phyloP scores from a whole-genome alignment of 2,797 vertebrate species.

The Pelobates cultripes region DNA sequence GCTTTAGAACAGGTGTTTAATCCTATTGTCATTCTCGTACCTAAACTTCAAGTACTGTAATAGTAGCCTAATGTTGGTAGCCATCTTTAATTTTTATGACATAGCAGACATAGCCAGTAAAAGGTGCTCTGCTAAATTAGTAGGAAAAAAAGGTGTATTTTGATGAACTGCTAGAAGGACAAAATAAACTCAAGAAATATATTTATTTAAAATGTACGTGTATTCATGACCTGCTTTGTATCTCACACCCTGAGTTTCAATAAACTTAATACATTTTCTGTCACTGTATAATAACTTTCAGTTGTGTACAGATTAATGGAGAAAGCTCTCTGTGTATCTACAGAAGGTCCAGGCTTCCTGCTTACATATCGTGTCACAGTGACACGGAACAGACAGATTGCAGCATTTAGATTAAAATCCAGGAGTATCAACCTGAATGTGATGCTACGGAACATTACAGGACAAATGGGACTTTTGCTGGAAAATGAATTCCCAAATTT shows the following conservation, averaged over 20 bases:
- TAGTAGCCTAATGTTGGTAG: too few relatives aligned
- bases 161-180: neutral
- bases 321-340: neutral
- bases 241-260: neutral
- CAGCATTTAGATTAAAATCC: too few relatives aligned
- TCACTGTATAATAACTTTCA: constrained; percentile 13
- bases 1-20: too few relatives aligned
- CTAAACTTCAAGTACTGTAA: too few relatives aligned
- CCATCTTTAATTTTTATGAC: too few relatives aligned
- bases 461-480: too few relatives aligned
- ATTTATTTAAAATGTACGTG: neutral
- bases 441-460: too few relatives aligned
- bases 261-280: neutral
- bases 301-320: constrained; percentile 13
- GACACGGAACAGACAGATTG: constrained; percentile 58
- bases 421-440: too few relatives aligned
- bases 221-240: constrained; percentile 15
- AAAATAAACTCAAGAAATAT: neutral
- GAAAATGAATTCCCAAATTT: too few relatives aligned
- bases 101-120: too few relatives aligned
- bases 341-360: constrained; percentile 43
- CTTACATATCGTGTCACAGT: constrained; percentile 62
- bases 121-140: neutral
- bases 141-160: neutral
- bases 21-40: too few relatives aligned